Percentiles rank a stretch among this genome's conserved stretches.
Conservation (phyloP, 2,113 vertebrate genomes). For the Cromileptes altivelis region DNA sequence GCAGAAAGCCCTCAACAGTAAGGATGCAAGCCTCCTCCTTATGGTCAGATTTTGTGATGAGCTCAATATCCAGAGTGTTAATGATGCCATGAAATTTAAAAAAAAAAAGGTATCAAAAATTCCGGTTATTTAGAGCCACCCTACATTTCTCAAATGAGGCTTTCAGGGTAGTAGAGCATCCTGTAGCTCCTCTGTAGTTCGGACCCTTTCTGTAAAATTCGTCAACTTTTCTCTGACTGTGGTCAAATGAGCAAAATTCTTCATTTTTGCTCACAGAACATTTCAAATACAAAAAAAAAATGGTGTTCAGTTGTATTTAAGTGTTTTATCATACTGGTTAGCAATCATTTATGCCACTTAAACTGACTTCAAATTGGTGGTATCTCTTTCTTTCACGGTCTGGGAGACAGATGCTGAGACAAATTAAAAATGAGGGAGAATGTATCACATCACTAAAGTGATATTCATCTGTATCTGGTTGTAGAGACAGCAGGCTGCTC, state of each 20-base stretch:
- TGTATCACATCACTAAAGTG: constrained; percentile 21
- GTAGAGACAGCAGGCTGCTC: constrained; percentile 41
- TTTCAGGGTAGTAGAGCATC: too few species aligned
- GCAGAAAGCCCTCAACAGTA: too few species aligned
- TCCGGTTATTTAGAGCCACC: too few species aligned
- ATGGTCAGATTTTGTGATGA: too few species aligned
- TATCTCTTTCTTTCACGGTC: not conserved
- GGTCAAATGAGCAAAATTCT: not conserved
- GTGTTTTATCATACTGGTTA: not conserved
- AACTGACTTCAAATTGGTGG: not conserved
- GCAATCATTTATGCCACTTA: not conserved
- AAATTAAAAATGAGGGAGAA: constrained; percentile 2
- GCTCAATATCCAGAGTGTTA: too few species aligned
- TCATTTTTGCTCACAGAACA: not conserved
- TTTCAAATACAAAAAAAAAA: not conserved
- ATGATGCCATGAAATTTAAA: too few species aligned
- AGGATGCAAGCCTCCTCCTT: too few species aligned
- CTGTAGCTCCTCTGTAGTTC: too few species aligned
- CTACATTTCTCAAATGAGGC: too few species aligned
- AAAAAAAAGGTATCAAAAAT: too few species aligned
- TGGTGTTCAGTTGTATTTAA: not conserved
- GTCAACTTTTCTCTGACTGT: not conserved
- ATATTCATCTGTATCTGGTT: constrained; percentile 45
- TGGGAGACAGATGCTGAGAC: constrained; percentile 33
- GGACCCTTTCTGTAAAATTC: too few species aligned